Percentiles rank a stretch among this genome's conserved stretches.
These are phyloP conservation scores for Colostygia pectinataria DNA, from an alignment of 2,888 invertebrate genomes.

Conservation along the genomic window DNA sequence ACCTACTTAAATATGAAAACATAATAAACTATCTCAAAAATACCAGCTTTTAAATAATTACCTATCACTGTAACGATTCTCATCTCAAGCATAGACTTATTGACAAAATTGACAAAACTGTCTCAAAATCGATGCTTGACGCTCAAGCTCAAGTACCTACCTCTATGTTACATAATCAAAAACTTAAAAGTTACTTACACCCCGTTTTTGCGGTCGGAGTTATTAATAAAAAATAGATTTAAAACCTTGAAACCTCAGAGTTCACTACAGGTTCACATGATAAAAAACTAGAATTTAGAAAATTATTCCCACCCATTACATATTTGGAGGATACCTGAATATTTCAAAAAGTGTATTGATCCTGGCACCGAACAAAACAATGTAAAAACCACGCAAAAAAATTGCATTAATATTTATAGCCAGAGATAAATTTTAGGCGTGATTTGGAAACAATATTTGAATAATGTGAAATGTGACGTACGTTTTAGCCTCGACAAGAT, in stretches of 20 bases:
- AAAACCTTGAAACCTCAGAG: constrained; percentile 19
- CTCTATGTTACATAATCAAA: too few species aligned
- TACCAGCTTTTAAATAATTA: too few species aligned
- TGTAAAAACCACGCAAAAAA: constrained; percentile 46
- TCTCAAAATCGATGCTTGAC: too few species aligned
- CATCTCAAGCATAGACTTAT: too few species aligned
- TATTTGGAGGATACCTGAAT: constrained; percentile 28
- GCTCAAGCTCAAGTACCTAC: too few species aligned
- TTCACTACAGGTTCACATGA: constrained; percentile 29
- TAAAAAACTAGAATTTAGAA: constrained; percentile 14
- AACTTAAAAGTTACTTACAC: too few species aligned
- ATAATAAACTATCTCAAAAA: too few species aligned
- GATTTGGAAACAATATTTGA: constrained; percentile 68
- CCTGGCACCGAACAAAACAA: constrained; percentile 33
- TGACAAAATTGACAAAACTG: too few species aligned
- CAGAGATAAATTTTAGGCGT: constrained; percentile 56
- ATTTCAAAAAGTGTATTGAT: constrained; percentile 33
- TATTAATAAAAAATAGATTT: not conserved
- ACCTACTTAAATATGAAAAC: too few species aligned
- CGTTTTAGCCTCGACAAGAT: constrained; percentile 67
- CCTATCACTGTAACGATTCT: too few species aligned
- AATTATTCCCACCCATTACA: constrained; percentile 15
- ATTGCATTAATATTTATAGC: constrained; percentile 61
- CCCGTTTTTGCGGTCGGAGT: too few species aligned
- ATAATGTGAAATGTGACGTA: constrained; percentile 74